Base-by-base conservation (phyloP, 2,888 invertebrate species). In the Nephrotoma guestfalica region DNA sequence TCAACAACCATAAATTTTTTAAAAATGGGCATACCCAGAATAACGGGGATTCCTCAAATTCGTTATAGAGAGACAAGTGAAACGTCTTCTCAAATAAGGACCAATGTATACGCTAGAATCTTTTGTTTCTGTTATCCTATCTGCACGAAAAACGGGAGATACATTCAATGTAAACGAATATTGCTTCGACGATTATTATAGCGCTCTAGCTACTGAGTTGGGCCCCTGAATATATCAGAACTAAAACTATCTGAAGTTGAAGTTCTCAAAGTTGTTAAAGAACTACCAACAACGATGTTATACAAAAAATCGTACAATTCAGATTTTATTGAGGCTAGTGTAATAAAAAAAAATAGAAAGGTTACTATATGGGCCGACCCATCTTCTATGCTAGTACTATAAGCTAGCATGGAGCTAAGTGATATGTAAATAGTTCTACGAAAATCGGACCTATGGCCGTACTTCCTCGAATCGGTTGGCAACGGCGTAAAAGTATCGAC, bases 281-380 rank as follows among this genome's bases (percentile, higher is more conserved):
- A 87, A 84, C 87, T 86, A 86, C 86, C 87, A 86, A 87, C 86
- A 43, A 87, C 86, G 45, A 87, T 87, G 87, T 87, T 87, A 83
- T 83, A 86, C 86, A 86, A 43, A 43, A 43, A 0, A 43, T 43
- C 6, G 30, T 30, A 43, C 43, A 6, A 43, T 43, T 7, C 9
- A 9, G 3, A 2, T 7, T 43, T 2, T 2, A 43, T 43, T 43
- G 43, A 43, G 43, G 43, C 43, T 43, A 9, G 6, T 43, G 9
- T 43, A n/a, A 43, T 7, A 7, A 43, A 43, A 43, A 43, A 43
- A 43, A 43, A 7, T 0, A 2, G 9, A 2, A 43, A 1, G 43
- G 43, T 43, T 43, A n/a, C n/a, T n/a, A n/a, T 0, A 43, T 43
- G 43, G 43, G n/a, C n/a, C n/a, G n/a, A n/a, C n/a, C n/a, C n/a